Percentiles rank a stretch among this genome's conserved stretches.
Evolutionary conservation across 1,140 invertebrate species (phyloP).

Genomic region (Drosophila guanche): DNA sequence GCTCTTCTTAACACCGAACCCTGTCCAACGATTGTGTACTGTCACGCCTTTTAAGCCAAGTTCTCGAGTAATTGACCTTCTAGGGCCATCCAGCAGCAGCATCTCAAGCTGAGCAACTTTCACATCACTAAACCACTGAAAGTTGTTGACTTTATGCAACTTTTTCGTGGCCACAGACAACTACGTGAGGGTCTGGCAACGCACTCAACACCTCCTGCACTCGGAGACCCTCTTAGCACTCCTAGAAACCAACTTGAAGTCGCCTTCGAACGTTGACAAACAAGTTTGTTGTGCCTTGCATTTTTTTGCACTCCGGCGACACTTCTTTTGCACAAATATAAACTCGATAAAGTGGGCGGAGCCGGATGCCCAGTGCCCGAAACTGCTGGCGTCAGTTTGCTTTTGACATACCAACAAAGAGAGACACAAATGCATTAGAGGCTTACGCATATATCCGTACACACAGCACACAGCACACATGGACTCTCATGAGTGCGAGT

Average conservation of each 20-base stretch:
- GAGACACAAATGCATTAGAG: conserved; percentile 11
- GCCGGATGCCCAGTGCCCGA: conserved; percentile 29
- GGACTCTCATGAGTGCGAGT: background rate
- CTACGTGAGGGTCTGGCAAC: conserved; percentile 54
- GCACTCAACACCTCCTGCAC: background rate
- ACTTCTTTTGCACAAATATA: conserved; percentile 74
- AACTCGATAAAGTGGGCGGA: conserved; percentile 64
- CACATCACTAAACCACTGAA: conserved; percentile 80
- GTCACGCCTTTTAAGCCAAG: conserved; percentile 59
- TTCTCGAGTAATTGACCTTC: conserved; percentile 71
- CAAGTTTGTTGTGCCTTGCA: conserved; percentile 79
- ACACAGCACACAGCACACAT: conserved; percentile 1
- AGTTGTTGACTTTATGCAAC: conserved; percentile 81
- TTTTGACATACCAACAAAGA: conserved; percentile 60
- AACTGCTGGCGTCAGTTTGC: conserved; percentile 78
- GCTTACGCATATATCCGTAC: conserved; percentile 32
- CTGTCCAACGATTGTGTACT: conserved; percentile 39
- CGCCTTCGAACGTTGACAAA: conserved; percentile 56
- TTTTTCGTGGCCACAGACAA: conserved; percentile 81
- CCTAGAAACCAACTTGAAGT: background rate
- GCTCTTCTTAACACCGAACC: background rate
- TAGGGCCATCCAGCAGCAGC: conserved; percentile 18
- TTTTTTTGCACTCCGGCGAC: conserved; percentile 71
- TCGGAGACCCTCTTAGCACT: conserved; percentile 29
- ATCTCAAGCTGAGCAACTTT: conserved; percentile 71